Base-by-base conservation (phyloP, 53 echinoderm and acorn worm species). In the Paelopatides confundens region DNA sequence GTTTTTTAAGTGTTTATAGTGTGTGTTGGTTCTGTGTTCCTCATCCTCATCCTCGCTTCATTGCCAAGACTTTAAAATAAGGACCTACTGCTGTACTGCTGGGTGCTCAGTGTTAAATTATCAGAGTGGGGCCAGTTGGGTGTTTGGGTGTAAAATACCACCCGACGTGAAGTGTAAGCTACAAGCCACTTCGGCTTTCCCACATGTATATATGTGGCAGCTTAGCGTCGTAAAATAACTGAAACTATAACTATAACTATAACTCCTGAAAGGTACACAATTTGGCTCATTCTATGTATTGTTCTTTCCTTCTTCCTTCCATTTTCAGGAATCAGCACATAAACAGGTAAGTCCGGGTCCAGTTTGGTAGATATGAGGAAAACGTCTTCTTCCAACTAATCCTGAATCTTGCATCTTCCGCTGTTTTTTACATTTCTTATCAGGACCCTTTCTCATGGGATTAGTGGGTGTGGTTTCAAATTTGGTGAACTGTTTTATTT, bases 361-460 rank as follows among this genome's bases (percentile, higher is more conserved):
- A 67, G 68, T 28, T 65, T 36, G 21, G 38, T 39, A 3, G 32
- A 21, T 28, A 85, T 35, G 34, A 85, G 2, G 32, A 36, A 85
- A 4, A 36, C 12, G 0, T 30, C 29, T 2, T 40, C 30, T 26
- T 43, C 48, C 66, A 39, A 85, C 40, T 85, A 66, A 35, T 66
- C 85, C 27, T 37, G 26, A 14, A 85, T 66, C 31, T 85, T 66
- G 24, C 15, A 23, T 17, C 43, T 37, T 12, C 85, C 66, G 24
- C 68, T 85, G 39, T 27, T 6, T 24, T 43, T 29, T 13, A 21
- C n/a, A 30, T 85, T 85, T 37, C 68, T 69, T 10, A 86, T 33
- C 29, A 86, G 69, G 27, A 86, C 86, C 48, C 86, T 26, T 37
- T 85, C 86, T 17, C 86, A 69, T 1, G 69, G 68, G 43, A 69